Base-by-base conservation (phyloP, 2,797 vertebrate genomes). In the Thaleichthys pacificus region DNA sequence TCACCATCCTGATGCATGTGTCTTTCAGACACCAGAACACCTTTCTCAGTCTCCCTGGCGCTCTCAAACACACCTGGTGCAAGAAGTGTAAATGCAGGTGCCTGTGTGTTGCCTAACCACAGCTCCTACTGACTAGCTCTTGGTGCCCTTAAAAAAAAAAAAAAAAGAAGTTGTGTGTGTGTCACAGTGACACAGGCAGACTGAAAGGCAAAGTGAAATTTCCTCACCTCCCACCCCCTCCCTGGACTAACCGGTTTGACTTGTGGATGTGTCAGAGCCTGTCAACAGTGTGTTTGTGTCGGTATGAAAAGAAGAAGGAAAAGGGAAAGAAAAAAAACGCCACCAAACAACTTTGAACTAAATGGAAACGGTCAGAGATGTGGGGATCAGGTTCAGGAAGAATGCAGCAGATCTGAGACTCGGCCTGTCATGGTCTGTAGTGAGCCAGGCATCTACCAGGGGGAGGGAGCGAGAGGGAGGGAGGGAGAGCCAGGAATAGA, bases 231-330 rank as follows among this genome's bases (percentile, higher is more conserved):
- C 22, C 42, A 11, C 69, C 9, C 67, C 78, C 77, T 66, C 75
- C 74, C 87, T 80, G 1, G 84, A 81, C 82, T 3, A 82, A 89
- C 91, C 77, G 68, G 91, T 91, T 63, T 0, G 67, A 69, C 87
- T 80, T 74, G 86, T 85, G 73, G 51, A 56, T 70, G 54, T 68
- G 66, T 71, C 63, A 79, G 51, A 26, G 63, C 35, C 14, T 32
- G 60, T 42, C 17, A 21, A 9, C 17, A 38, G 35, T 30, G 56
- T 70, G 42, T 21, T 24, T 62, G 60, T 5, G 3, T 4, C 24
- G 3, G 15, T 32, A 32, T 2, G 47, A 17, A 21, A 32, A 9
- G 21, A 22, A 22, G 22, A 24, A 1, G 24, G 22, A 9, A 4
- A 3, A 47, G 2, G 11, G 22, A 47, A 24, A 1, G 47, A 42